A percentile compares a stretch with the other conserved stretches of the same genome.
These are phyloP conservation scores for Sorex araneus DNA, from an alignment of 2,113 vertebrate genomes.

Conservation along the genomic window DNA sequence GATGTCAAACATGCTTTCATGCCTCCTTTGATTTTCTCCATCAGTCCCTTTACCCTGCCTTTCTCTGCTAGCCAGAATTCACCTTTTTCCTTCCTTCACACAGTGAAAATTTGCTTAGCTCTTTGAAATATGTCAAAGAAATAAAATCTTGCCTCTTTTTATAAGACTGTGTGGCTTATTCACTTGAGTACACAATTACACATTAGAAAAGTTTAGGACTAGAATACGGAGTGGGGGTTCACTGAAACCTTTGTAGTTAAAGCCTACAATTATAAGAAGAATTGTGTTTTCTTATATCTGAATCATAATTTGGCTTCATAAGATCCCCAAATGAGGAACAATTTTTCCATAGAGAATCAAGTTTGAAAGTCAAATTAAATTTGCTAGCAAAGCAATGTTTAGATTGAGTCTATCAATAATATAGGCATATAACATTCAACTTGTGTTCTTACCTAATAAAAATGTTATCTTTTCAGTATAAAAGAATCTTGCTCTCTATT, in stretches of 20 bases:
- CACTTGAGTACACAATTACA: not conserved
- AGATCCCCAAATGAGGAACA: not conserved
- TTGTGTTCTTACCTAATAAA: conserved; percentile 32
- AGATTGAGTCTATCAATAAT: not conserved
- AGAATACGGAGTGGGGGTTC: not conserved
- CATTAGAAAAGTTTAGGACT: not conserved
- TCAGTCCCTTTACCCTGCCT: not conserved
- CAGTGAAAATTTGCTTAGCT: conserved; percentile 11
- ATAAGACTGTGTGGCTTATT: not conserved
- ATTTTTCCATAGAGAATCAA: conserved; percentile 31
- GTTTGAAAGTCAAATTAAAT: not conserved
- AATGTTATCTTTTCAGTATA: conserved; percentile 10
- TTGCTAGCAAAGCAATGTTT: not conserved
- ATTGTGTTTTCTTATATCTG: too few species aligned
- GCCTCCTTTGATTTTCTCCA: not conserved
- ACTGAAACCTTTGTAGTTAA: not conserved
- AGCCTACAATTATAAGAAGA: not conserved
- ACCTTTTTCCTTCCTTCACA: not conserved
- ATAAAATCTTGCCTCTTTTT: not conserved
- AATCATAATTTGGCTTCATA: not conserved
- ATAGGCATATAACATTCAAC: not conserved
- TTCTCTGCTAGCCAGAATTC: not conserved
- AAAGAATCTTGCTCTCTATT: conserved; percentile 9
- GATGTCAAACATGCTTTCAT: too few species aligned
- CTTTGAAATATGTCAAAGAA: not conserved